Base-by-base conservation (phyloP, 2,113 vertebrate genomes). In the Chloroceryle aenea region DNA sequence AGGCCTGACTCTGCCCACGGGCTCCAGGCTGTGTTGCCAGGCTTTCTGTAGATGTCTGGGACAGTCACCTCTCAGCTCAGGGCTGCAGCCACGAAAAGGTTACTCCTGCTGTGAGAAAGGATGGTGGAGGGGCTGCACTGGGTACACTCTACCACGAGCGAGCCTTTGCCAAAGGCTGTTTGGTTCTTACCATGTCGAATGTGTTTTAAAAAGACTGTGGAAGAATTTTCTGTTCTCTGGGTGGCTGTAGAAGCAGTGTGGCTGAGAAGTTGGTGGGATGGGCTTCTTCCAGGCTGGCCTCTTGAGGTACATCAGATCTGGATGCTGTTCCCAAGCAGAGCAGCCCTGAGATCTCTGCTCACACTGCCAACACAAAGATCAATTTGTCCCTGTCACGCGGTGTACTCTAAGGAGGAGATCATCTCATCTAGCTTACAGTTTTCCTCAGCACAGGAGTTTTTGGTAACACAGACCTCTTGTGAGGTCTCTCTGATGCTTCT, bases 161-260 rank as follows among this genome's bases (percentile, higher is more conserved):
- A 45, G 53, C 42, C 73, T 67, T 72, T 72, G 38, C 74, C 2
- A 3, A 78, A 67, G 43, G 8, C 20, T 4, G 0, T 59, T 85
- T 40, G 67, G 25, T n/a, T 62, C 68, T 66, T 58, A 42, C 48
- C 0, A 0, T 5, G 17, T 87, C 0, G 0, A 48, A 30, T 53
- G 61, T 25, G 30, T 58, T 83, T 3, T 11, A 82, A 38, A 26
- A n/a, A 68, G 59, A 19, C 29, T 0, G 1, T 38, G 74, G 45
- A 63, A 59, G 26, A 59, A 9, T 0, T 12, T 77, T 75, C 53
- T 43, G 23, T 45, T 81, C 26, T 40, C 40, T 50, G 45, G 34
- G 32, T 74, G 80, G 58, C 58, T 50, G 36, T 42, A n/a, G 79
- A 80, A 76, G 30, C 1, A 8, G 11, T 19, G 32, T 62, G 29